A percentile compares a stretch with the other conserved stretches of the same genome.
phyloP scores from a whole-genome alignment of 2,797 vertebrate genomes.

The Gambusia yucatana region DNA sequence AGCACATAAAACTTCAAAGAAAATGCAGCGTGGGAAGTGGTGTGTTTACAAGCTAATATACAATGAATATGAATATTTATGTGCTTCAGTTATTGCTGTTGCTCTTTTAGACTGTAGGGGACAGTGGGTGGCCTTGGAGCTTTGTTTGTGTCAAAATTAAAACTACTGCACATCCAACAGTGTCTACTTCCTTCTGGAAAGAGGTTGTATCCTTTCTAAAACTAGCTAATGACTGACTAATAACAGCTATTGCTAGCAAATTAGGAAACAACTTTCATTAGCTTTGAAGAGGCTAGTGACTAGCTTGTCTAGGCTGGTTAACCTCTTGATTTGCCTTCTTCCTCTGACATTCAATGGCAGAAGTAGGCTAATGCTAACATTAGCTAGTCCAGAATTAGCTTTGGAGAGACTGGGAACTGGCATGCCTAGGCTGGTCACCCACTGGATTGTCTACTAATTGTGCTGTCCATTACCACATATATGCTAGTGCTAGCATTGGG shows the following conservation, averaged over 20 bases:
- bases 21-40: too few relatives aligned
- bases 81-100: not conserved
- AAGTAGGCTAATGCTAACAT: too few relatives aligned
- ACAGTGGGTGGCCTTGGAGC: not conserved
- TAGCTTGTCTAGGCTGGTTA: not conserved
- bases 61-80: not conserved
- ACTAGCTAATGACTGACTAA: not conserved
- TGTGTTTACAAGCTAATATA: not conserved
- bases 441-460: too few relatives aligned
- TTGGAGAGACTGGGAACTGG: too few relatives aligned
- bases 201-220: not conserved
- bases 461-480: not conserved
- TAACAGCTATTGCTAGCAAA: not conserved
- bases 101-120: too few relatives aligned
- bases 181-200: not conserved
- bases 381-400: too few relatives aligned
- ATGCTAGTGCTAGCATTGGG: not conserved
- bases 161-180: not conserved
- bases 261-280: not conserved
- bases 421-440: too few relatives aligned
- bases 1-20: too few relatives aligned
- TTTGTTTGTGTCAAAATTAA: not conserved
- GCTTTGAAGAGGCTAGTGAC: too few relatives aligned
- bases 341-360: too few relatives aligned
- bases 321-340: too few relatives aligned